Evolutionary conservation across 2,113 vertebrate species (phyloP).

Genomic region (Neolamprologus toae): DNA sequence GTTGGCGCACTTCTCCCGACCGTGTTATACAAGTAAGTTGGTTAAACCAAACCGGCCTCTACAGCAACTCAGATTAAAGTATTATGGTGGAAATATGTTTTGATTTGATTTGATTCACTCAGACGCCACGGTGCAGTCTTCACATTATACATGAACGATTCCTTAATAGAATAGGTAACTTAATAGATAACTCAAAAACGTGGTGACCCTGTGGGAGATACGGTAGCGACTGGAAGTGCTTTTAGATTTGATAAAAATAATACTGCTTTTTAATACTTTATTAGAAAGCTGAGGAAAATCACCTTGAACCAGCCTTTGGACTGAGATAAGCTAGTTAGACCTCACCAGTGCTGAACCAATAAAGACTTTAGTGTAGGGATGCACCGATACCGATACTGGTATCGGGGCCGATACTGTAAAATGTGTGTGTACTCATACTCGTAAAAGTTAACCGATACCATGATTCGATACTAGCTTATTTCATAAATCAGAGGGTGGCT

Average conservation of each 20-base stretch:
- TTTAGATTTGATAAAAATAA: neutral
- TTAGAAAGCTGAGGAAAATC: neutral
- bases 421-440: no score
- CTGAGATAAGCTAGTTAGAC: neutral
- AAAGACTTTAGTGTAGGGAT: neutral
- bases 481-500: accelerated
- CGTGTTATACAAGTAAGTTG: neutral
- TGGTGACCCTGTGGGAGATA: neutral
- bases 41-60: neutral
- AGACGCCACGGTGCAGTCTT: neutral
- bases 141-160: neutral
- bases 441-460: no score
- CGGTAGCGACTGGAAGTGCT: neutral
- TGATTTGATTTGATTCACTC: neutral
- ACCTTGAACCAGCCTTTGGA: neutral
- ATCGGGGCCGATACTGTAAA: no score
- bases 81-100: neutral
- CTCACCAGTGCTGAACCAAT: neutral
- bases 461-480: no score
- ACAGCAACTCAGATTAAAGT: neutral
- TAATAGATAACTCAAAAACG: neutral
- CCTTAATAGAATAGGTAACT: neutral
- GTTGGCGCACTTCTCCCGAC: neutral
- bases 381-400: no score
- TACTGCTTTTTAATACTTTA: neutral